A percentile compares a stretch with the other conserved stretches of the same genome.
These are phyloP conservation scores for Nephrotoma guestfalica DNA, from an alignment of 2,888 invertebrate genomes.

Conservation along the genomic window DNA sequence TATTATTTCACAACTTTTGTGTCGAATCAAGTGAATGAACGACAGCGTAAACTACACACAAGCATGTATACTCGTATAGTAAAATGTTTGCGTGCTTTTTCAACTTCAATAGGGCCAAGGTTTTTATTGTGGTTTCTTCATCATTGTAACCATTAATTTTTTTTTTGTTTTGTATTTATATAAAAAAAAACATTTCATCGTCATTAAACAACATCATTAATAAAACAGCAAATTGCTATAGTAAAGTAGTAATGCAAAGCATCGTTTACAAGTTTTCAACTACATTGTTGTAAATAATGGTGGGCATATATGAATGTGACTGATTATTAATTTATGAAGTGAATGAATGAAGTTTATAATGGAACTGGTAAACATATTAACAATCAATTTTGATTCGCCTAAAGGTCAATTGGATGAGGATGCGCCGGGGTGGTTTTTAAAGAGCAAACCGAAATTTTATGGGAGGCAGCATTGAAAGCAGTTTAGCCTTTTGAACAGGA, in stretches of 20 bases:
- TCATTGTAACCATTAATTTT: background rate
- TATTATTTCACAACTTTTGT: background rate
- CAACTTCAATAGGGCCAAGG: constrained; percentile 1
- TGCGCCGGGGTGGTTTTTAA: no score
- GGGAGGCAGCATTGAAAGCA: no score
- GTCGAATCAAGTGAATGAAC: constrained; percentile 1
- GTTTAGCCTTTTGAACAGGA: no score
- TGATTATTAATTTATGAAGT: no score
- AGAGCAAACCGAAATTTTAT: no score
- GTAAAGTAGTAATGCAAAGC: background rate
- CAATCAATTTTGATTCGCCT: no score
- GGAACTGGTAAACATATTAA: no score
- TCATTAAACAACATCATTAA: background rate
- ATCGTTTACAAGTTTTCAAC: background rate
- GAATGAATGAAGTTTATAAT: no score
- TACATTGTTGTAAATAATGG: no score
- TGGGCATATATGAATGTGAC: no score
- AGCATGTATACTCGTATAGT: background rate
- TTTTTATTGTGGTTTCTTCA: constrained; percentile 4
- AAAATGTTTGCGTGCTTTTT: background rate
- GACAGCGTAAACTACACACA: background rate
- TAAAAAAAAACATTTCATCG: background rate
- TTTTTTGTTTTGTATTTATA: background rate
- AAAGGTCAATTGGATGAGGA: no score
- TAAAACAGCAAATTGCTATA: background rate